phyloP scores from a whole-genome alignment of 2,797 vertebrate genomes.

The Gymnopithys bicolor region DNA sequence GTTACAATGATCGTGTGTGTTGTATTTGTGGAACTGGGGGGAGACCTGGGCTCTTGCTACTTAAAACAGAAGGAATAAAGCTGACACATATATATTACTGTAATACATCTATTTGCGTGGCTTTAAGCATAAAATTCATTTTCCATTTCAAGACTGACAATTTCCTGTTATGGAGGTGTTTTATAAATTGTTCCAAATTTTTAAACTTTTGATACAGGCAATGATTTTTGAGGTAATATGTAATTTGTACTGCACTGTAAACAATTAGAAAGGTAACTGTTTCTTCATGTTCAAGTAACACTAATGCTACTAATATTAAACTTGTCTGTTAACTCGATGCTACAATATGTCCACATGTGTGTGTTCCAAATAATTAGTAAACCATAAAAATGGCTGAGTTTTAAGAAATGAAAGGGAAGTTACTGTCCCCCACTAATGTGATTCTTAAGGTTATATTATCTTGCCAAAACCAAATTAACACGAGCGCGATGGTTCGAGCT shows the following conservation, averaged over 20 bases:
- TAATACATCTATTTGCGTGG: background rate
- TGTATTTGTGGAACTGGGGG: background rate
- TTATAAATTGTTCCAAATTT: constrained; percentile 60
- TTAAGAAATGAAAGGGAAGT: constrained; percentile 8
- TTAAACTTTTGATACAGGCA: constrained; percentile 73
- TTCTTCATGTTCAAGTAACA: constrained; percentile 51
- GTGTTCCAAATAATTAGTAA: constrained; percentile 3
- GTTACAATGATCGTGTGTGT: background rate
- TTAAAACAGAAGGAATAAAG: background rate
- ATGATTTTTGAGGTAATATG: constrained; percentile 50
- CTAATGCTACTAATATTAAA: constrained; percentile 37
- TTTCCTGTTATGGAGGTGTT: constrained; percentile 48
- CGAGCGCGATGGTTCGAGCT: constrained; percentile 54
- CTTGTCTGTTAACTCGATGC: constrained; percentile 2
- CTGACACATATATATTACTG: background rate
- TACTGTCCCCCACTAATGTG: constrained; percentile 9
- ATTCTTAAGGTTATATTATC: constrained; percentile 8
- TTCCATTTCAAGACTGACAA: constrained; percentile 4
- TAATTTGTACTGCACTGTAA: constrained; percentile 61
- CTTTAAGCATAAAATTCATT: background rate
- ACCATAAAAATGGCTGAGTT: background rate
- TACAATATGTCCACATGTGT: background rate
- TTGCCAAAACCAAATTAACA: constrained; percentile 71
- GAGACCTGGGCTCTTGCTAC: background rate
- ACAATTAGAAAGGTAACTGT: constrained; percentile 17